Percentiles rank a stretch among this genome's conserved stretches.
phyloP scores from a whole-genome alignment of 2,113 vertebrate genomes.

The Eptesicus fuscus region DNA sequence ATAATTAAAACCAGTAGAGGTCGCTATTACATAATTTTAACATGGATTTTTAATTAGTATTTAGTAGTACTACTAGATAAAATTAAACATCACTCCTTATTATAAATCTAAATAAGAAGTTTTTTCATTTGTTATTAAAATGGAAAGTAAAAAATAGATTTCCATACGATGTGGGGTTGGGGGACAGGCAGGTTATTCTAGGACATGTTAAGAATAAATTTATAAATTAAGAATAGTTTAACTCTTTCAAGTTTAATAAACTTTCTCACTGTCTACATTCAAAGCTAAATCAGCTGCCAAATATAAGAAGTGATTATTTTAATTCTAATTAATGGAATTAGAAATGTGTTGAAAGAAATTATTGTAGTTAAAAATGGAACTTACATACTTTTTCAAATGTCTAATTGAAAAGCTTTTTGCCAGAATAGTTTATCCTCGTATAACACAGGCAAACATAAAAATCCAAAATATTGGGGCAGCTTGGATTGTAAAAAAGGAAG shows the following conservation, averaged over 20 bases:
- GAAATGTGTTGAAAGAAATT: not conserved
- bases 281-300: not conserved
- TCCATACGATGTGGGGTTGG: not conserved
- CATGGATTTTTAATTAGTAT: not conserved
- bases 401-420: not conserved
- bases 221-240: not conserved
- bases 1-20: conserved; percentile 62
- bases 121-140: conserved; percentile 11
- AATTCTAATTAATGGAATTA: not conserved
- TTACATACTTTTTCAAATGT: conserved; percentile 14
- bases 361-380: not conserved
- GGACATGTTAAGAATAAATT: not conserved
- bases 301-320: not conserved
- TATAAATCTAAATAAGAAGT: conserved; percentile 28
- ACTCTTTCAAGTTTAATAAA: not conserved
- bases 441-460: conserved; percentile 9
- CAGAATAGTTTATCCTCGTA: not conserved
- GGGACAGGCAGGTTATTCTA: not conserved
- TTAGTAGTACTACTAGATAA: not conserved
- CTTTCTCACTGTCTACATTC: not conserved
- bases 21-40: conserved; percentile 46
- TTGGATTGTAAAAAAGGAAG: not conserved
- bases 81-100: not conserved
- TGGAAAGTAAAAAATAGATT: not conserved
- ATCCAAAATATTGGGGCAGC: not conserved